Evolutionary conservation across 1,140 invertebrate genomes (phyloP).

Genomic region (Bombus haemorrhoidalis): DNA sequence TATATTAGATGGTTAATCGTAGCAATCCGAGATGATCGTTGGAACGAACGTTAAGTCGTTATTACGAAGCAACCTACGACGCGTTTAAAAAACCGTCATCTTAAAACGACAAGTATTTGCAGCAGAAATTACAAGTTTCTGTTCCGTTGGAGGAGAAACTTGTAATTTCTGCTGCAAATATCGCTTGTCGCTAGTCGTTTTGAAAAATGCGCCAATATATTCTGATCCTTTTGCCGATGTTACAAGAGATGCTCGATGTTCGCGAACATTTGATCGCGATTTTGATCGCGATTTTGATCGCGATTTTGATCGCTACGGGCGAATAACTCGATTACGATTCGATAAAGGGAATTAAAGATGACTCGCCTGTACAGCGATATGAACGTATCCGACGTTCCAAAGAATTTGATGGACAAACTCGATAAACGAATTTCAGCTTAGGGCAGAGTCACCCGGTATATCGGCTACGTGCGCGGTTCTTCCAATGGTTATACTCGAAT

Average conservation of each 20-base stretch:
- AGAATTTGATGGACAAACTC: conserved; percentile 1
- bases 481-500: conserved; percentile 32
- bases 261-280: not conserved
- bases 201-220: not conserved
- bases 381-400: no score
- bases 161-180: no score
- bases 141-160: accelerated
- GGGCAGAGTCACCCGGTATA: conserved; percentile 6
- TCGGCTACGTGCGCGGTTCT: not conserved
- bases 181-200: not conserved
- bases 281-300: not conserved
- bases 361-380: not conserved
- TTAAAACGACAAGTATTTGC: no score
- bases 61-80: no score
- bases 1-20: not conserved
- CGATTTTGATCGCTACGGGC: not conserved
- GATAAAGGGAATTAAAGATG: not conserved
- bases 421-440: not conserved
- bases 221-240: not conserved
- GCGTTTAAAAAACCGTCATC: not conserved
- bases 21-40: not conserved
- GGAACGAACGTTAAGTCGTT: not conserved
- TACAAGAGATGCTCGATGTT: not conserved
- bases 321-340: not conserved
- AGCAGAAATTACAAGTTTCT: no score